Evolutionary conservation across 2,888 invertebrate species (phyloP), one percentile per base, ranked within the genome.

Genomic region (Drosophila sordidapex): DNA sequence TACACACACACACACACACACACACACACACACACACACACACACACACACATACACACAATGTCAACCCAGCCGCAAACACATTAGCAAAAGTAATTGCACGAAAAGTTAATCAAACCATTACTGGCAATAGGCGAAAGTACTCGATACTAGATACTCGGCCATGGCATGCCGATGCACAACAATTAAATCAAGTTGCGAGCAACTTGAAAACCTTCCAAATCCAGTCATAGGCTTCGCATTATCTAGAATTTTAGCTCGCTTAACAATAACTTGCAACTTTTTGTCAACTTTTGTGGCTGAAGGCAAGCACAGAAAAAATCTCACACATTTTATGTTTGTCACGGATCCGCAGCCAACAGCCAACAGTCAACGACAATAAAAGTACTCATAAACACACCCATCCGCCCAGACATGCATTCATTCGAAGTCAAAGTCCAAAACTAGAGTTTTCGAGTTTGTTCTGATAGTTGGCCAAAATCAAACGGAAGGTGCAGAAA

Each of bases 401-500:
- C 64, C 65, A 57, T 69, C 63, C 64, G 57, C 53, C 36, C 54
- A 21, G 18, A 57, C 21, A 56, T 66, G 58, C 35, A 57, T 25
- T 40, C 59, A 40, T 6, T 53, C n/a, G 29, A 58, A 61, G 8
- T 13, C 66, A 72, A 64, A 52, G 62, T 60, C 63, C 21, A 56
- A 63, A 56, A 33, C 43, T 13, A 53, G 43, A 59, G 25, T 56
- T 35, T 61, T 21, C 8, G 25, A 6, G 5, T 25, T 51, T 31
- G 36, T 27, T 35, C 25, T 62, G 58, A 35, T 68, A 57, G 54
- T 56, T 33, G 49, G 43, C 38, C 27, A 15, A 43, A 38, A 53
- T 33, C 65, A 54, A 61, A 57, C 57, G 65, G 64, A 79, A 82
- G 63, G 71, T 80, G 82, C 68, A 66, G 80, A 77, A 82, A 77